These are phyloP conservation scores for Cladopsammia gracilis DNA, from an alignment of 64 coral and sea anemone species.

Conservation along the genomic window DNA sequence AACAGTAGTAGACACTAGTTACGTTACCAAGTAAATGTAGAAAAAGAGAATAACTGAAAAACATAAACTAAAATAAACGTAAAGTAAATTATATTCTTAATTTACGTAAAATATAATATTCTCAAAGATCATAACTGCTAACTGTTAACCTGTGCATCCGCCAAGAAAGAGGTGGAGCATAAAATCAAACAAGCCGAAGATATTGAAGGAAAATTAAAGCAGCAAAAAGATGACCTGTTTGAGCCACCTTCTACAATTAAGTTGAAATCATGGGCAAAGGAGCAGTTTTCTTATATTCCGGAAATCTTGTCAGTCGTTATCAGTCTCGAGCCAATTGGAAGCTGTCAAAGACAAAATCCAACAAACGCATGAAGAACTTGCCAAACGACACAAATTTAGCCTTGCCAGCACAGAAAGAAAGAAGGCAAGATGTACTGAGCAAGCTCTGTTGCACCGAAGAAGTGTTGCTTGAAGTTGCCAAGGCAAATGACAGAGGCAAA, in stretches of 20 bases:
- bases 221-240: slow-evolving; percentile 27
- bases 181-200: not conserved
- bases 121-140: no score
- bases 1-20: no score
- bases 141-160: slow-evolving; percentile 8
- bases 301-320: not conserved
- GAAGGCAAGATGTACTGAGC: not conserved
- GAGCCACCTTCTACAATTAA: slow-evolving; percentile 15
- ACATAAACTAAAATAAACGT: no score
- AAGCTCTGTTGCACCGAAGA: slow-evolving; percentile 6
- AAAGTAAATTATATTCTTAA: no score
- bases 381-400: no score
- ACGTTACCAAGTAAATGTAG: no score
- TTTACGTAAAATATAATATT: no score
- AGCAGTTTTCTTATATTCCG: no score
- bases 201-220: not conserved
- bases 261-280: no score
- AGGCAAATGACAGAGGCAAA: no score
- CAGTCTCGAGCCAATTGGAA: not conserved
- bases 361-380: no score
- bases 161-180: not conserved
- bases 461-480: not conserved
- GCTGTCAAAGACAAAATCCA: not conserved
- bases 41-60: no score
- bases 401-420: slow-evolving; percentile 17